Base-by-base conservation (phyloP, 1,140 invertebrate species). In the Zaprionus vittiger region DNA sequence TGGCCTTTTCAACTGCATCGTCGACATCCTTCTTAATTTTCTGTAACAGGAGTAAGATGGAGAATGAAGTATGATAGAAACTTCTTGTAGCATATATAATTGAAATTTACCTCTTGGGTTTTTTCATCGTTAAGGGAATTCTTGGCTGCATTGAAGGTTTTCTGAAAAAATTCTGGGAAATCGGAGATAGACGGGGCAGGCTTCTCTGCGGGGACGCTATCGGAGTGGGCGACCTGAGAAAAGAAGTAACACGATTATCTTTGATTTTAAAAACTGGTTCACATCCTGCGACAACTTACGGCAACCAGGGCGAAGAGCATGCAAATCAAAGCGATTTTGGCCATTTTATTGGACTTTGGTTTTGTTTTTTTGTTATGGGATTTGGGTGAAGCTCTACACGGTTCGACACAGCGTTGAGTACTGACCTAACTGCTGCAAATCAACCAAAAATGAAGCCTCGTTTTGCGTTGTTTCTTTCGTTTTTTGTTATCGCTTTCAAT, bases 311-410 rank as follows among this genome's bases (percentile, higher is more conserved):
- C 84, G 31, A 89, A 66, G 1, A 87, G 64, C 11, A 83, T n/a
- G 63, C 83, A 70, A 15, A 83, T 54, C 17, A 87, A 17, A 75
- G 84, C 84, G 77, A 87, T 57, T 47, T 87, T 87, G 54, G 84
- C 77, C 83, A 87, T 87, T 83, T 79, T 82, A 47, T 17, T 47
- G n/a, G 5, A 6, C 6, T 62, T 59, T 69, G 15, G 11, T 24
- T 54, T 41, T 15, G 38, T 31, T 77, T 44, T 62, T 79, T 20
- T 38, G 6, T 4, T 47, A 20, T 11, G 7, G 26, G 22, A 31
- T 9, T 22, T 24, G 47, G 9, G 4, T 22, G 7, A 22, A 69
- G 71, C 55, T 80, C 80, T 72, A 26, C n/a, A 68, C 80, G 34
- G 49, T 64, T 47, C 66, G 68, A 79, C 66, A 57, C 55, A 7